phyloP scores from a whole-genome alignment of 2,797 vertebrate species.

The Pangasius larnaudii region DNA sequence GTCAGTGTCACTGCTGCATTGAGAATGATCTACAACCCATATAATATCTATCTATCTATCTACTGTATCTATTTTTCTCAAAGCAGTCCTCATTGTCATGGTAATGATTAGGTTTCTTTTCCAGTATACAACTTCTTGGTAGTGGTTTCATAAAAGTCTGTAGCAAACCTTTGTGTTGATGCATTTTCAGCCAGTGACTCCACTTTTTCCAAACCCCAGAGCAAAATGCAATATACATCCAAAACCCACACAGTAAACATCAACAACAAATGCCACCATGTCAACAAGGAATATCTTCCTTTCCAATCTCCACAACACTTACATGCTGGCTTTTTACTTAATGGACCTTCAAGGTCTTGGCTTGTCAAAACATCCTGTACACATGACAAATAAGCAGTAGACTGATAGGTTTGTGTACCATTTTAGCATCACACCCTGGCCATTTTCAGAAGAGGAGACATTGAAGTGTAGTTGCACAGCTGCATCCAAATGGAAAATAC shows the following conservation, averaged over 20 bases:
- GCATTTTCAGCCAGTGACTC: conserved; percentile 19
- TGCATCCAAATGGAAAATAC: conserved; percentile 3
- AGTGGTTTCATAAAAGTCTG: conserved; percentile 44
- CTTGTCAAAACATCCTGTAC: conserved; percentile 47
- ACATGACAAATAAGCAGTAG: conserved; percentile 12
- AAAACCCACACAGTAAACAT: conserved; percentile 24
- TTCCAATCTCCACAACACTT: conserved; percentile 22
- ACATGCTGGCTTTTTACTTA: conserved; percentile 35
- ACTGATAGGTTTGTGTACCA: not conserved
- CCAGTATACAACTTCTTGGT: conserved; percentile 35
- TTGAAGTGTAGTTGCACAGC: not conserved
- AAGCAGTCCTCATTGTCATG: not conserved
- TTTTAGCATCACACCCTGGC: conserved; percentile 1
- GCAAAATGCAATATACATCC: conserved; percentile 23
- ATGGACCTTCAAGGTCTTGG: conserved; percentile 17
- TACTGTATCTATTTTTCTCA: not conserved
- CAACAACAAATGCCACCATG: conserved; percentile 40
- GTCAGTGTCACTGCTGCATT: not conserved
- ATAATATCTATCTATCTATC: not conserved
- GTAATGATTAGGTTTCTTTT: conserved; percentile 15
- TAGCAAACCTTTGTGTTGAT: conserved; percentile 27
- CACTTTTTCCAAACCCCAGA: conserved; percentile 48
- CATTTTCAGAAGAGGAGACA: not conserved
- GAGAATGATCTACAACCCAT: not conserved
- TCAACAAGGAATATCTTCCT: conserved; percentile 36